Percentiles rank a stretch among this genome's conserved stretches.
phyloP scores from a whole-genome alignment of 2,888 invertebrate species.

The Trilocha varians region DNA sequence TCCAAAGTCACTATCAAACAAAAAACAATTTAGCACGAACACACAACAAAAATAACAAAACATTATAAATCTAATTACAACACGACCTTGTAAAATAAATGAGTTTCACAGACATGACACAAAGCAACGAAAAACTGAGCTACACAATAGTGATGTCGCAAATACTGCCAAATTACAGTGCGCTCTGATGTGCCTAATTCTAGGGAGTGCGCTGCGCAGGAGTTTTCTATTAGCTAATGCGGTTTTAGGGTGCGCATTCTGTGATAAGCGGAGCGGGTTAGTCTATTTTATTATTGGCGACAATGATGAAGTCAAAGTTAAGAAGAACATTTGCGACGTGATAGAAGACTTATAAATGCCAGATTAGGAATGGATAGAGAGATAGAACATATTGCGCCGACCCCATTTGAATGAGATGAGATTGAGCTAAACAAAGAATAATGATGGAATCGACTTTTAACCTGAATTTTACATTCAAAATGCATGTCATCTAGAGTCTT shows the following conservation, averaged over 20 bases:
- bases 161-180: slow-evolving; percentile 59
- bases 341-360: too few species aligned
- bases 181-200: slow-evolving; percentile 63
- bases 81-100: slow-evolving; percentile 32
- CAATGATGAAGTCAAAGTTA: too few species aligned
- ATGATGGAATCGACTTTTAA: too few species aligned
- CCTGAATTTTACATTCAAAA: too few species aligned
- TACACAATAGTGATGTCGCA: slow-evolving; percentile 50
- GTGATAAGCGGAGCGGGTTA: slow-evolving; percentile 17
- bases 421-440: too few species aligned
- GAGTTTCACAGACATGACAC: slow-evolving; percentile 34
- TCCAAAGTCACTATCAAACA: neutral
- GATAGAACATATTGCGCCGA: too few species aligned
- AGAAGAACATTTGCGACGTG: too few species aligned
- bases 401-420: too few species aligned
- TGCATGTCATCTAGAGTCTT: too few species aligned
- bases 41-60: neutral
- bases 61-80: slow-evolving; percentile 13
- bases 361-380: too few species aligned
- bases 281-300: too few species aligned
- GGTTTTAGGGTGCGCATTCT: slow-evolving; percentile 36
- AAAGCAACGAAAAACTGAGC: slow-evolving; percentile 22
- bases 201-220: slow-evolving; percentile 54
- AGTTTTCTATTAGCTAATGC: slow-evolving; percentile 69
- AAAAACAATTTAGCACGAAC: neutral